A percentile compares a stretch with the other conserved stretches of the same genome.
These are phyloP conservation scores for Amblyopsis hoosieri DNA, from an alignment of 2,797 vertebrate genomes.

Conservation along the genomic window DNA sequence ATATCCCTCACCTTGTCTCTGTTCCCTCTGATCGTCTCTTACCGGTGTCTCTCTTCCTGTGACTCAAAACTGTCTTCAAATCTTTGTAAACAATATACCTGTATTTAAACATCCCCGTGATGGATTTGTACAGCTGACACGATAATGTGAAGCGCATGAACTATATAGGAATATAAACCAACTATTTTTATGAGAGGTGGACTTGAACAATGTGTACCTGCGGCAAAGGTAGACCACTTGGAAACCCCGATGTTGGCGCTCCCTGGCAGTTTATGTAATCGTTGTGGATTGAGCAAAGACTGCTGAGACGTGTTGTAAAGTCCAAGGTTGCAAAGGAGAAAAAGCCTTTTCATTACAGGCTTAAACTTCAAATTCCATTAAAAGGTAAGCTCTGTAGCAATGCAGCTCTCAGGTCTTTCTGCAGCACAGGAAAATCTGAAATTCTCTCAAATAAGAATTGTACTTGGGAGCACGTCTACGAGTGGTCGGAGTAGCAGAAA, in stretches of 20 bases:
- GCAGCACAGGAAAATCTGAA: constrained; percentile 5
- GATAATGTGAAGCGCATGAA: constrained; percentile 22
- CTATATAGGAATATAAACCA: constrained; percentile 14
- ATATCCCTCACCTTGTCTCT: too few species aligned
- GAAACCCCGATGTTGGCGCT: constrained; percentile 21
- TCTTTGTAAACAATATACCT: too few species aligned
- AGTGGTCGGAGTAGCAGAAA: too few species aligned
- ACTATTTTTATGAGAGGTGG: constrained; percentile 38
- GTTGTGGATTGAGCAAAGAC: constrained; percentile 16
- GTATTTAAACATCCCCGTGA: constrained; percentile 30
- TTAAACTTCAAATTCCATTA: constrained; percentile 36
- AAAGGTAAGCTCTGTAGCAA: constrained; percentile 15
- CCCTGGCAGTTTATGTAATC: constrained; percentile 21
- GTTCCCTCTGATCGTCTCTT: too few species aligned
- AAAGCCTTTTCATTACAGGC: constrained; percentile 17
- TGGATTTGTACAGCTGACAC: constrained; percentile 49
- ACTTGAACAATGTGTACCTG: constrained; percentile 28
- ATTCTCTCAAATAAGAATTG: constrained; percentile 6
- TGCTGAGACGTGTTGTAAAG: constrained; percentile 11
- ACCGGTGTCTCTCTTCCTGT: too few species aligned
- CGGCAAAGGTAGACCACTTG: constrained; percentile 27
- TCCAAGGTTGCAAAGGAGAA: constrained; percentile 14
- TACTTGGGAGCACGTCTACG: too few species aligned
- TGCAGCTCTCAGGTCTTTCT: constrained; percentile 7
- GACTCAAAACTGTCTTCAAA: too few species aligned